Percentiles rank a stretch among this genome's conserved stretches.
phyloP scores from a whole-genome alignment of 2,888 invertebrate species.

The Eupithecia exiguata region DNA sequence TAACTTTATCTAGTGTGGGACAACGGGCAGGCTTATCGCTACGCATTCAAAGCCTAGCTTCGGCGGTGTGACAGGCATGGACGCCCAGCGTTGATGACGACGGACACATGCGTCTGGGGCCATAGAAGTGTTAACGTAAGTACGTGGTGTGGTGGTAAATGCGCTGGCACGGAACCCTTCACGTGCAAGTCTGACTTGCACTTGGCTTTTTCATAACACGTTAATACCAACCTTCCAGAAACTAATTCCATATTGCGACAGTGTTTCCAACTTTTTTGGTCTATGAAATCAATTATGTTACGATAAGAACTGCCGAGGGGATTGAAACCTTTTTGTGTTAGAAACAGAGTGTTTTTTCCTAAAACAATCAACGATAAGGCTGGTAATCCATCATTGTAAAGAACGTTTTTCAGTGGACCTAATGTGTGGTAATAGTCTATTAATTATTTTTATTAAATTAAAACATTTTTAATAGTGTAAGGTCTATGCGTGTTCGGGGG shows the following conservation, averaged over 20 bases:
- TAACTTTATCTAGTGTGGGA: too few relatives aligned
- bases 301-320: conserved; percentile 58
- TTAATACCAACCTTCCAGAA: conserved; percentile 37
- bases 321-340: conserved; percentile 61
- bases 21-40: too few relatives aligned
- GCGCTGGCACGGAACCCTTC: background rate
- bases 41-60: too few relatives aligned
- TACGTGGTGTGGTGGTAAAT: background rate
- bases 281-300: conserved; percentile 49
- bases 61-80: too few relatives aligned
- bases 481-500: conserved; percentile 14
- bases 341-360: conserved; percentile 53
- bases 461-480: conserved; percentile 32
- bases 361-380: conserved; percentile 66
- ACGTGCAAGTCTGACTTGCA: background rate
- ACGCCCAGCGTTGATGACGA: too few relatives aligned
- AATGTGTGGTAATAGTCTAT: conserved; percentile 43
- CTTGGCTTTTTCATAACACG: conserved; percentile 30
- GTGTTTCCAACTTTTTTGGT: conserved; percentile 37
- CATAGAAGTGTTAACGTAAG: too few relatives aligned
- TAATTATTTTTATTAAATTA: conserved; percentile 45
- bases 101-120: too few relatives aligned
- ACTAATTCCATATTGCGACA: conserved; percentile 44
- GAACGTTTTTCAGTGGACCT: conserved; percentile 37
- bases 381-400: conserved; percentile 58